A percentile compares a stretch with the other conserved stretches of the same genome.
These are phyloP conservation scores for Megaustenia siamemsis DNA, from an alignment of 2,888 invertebrate genomes.

Conservation along the genomic window DNA sequence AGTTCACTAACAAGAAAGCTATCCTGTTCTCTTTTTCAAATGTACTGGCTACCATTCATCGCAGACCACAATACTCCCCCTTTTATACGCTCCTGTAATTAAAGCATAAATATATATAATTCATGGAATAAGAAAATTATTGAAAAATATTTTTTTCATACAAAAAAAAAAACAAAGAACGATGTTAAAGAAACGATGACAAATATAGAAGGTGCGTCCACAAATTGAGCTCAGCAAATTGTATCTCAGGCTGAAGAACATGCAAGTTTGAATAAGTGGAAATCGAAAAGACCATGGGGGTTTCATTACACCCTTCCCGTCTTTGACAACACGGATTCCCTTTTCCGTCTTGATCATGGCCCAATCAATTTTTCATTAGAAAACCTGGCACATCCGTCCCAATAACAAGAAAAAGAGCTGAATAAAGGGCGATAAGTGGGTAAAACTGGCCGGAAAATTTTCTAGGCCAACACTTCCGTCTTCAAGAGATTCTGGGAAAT, in stretches of 20 bases:
- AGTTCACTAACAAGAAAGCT: no score
- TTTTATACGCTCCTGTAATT: no score
- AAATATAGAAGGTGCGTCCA: background rate
- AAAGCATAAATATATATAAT: background rate
- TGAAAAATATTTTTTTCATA: background rate
- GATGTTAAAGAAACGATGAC: background rate
- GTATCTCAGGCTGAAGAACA: constrained; percentile 6
- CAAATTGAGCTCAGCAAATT: constrained; percentile 27
- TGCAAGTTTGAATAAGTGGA: constrained; percentile 40
- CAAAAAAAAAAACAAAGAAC: background rate
- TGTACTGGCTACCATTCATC: no score
- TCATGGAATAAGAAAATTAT: background rate
- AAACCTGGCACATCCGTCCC: constrained; percentile 39
- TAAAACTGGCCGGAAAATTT: constrained; percentile 22
- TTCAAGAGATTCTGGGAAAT: constrained; percentile 34
- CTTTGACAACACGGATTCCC: constrained; percentile 7
- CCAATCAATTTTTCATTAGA: constrained; percentile 48
- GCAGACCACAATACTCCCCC: no score
- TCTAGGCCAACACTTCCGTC: constrained; percentile 36
- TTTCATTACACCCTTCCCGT: constrained; percentile 36
- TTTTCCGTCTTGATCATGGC: constrained; percentile 19
- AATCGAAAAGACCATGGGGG: constrained; percentile 44
- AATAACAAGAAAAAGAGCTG: constrained; percentile 25
- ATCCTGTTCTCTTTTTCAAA: no score
- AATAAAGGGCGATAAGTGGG: constrained; percentile 35